Conservation (phyloP, 2,888 invertebrate species). For the Phyllotreta cruciferae region DNA sequence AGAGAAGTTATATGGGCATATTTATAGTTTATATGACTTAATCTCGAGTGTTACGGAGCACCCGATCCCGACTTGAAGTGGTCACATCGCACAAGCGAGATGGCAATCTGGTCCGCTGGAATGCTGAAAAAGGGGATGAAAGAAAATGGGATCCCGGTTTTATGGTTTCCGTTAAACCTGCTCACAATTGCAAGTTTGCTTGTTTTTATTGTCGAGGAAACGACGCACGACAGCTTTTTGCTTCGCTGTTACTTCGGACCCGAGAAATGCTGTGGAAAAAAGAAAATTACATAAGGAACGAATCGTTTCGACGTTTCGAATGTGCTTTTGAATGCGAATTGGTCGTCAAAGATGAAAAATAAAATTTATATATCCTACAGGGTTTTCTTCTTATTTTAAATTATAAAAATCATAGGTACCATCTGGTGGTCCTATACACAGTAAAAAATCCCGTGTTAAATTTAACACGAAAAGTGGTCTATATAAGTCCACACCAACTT, state of each 20-base stretch:
- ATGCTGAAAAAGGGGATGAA: constrained; percentile 37
- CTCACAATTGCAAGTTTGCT: constrained; percentile 49
- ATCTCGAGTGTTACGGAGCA: constrained; percentile 30
- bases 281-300: neutral
- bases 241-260: constrained; percentile 3
- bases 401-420: no score
- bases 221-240: constrained; percentile 17
- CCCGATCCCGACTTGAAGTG: constrained; percentile 34
- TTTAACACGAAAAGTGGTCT: no score
- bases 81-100: constrained; percentile 46
- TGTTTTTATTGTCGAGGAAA: constrained; percentile 18
- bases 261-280: neutral
- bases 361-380: no score
- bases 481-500: no score
- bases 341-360: no score
- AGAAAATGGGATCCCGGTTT: constrained; percentile 48
- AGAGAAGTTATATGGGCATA: constrained; percentile 36
- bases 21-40: constrained; percentile 42
- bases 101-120: constrained; percentile 36
- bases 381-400: no score
- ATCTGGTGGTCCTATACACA: no score
- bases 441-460: no score
- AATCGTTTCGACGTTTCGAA: no score
- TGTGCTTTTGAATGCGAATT: no score
- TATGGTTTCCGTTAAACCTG: constrained; percentile 53